Base-by-base conservation (phyloP, 2,888 invertebrate species). In the Patella pellucida region DNA sequence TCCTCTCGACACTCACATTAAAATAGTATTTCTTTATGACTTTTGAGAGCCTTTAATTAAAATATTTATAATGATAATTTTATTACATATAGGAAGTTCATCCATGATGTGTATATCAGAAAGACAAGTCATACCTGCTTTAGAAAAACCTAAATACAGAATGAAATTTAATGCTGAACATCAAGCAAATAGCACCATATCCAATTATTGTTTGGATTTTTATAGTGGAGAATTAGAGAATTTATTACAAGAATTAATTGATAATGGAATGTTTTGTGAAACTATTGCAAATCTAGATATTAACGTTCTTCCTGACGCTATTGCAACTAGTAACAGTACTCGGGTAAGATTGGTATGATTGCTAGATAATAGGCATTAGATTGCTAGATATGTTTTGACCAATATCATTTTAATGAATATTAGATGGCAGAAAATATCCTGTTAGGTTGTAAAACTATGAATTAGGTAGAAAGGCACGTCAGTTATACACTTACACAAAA, bases 91-190 rank as follows among this genome's bases (percentile, higher is more conserved):
- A 78, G 78, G 76, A 62, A 73, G 75, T 11, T 78, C 75, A 72
- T 74, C 78, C 2, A 52, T 78, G 27, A 71, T 76, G 31, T 78
- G 78, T 52, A 16, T 76, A 51, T 68, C 76, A 52, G 52, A 67
- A 1, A 67, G 51, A 1, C 23, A 68, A 7, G 67, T 67, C 14
- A 68, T 67, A 14, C 51, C 72, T 23, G 71, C 78, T 41, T n/a
- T 56, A 11, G 62, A 71, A 23, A 71, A 71, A 27, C 78, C 78
- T 2, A 54, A 68, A 19, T 75, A 73, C 52, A 23, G 69, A 4
- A 52, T 75, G 27, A 27, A 70, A 14, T 27, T 77, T 15, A 62
- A 54, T 27, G 54, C 27, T 27, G 62, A 50, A 41, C 73, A 72
- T 15, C 70, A 51, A 27, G 72, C 75, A 2, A 50, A 7, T 9